These are phyloP conservation scores for Leuciscus idus DNA, from an alignment of 2,113 vertebrate species.

Conservation along the genomic window DNA sequence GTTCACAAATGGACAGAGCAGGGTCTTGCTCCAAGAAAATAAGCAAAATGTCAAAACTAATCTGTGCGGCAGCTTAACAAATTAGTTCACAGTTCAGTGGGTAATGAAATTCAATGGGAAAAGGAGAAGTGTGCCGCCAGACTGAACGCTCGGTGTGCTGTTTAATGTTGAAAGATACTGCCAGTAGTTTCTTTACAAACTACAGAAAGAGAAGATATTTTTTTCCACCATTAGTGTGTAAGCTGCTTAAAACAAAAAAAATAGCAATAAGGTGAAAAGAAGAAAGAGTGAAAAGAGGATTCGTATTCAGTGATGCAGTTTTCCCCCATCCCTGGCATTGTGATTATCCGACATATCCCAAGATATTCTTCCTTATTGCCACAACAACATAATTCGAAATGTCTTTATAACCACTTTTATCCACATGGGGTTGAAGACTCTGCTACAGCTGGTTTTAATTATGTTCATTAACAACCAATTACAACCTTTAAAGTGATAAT, in stretches of 20 bases:
- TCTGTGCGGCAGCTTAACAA: conserved; percentile 1
- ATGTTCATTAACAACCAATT: conserved; percentile 36
- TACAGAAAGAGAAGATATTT: neutral
- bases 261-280: neutral
- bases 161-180: conserved; percentile 15
- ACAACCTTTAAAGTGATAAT: conserved; percentile 38
- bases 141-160: neutral
- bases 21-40: conserved; percentile 18
- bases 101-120: neutral
- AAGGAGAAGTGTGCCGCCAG: neutral
- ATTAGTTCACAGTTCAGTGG: neutral
- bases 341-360: neutral
- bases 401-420: conserved; percentile 13
- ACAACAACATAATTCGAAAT: conserved; percentile 22
- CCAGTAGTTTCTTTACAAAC: conserved; percentile 1
- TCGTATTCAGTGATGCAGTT: neutral
- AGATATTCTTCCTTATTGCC: conserved; percentile 23
- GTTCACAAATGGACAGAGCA: conserved; percentile 22
- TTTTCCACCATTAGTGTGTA: neutral
- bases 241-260: neutral
- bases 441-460: conserved; percentile 47
- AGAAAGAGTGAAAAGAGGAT: neutral
- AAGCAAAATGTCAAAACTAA: conserved; percentile 23
- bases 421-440: neutral
- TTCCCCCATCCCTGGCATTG: neutral